Conservation (phyloP, 2,888 invertebrate genomes). For the Apamea monoglypha region DNA sequence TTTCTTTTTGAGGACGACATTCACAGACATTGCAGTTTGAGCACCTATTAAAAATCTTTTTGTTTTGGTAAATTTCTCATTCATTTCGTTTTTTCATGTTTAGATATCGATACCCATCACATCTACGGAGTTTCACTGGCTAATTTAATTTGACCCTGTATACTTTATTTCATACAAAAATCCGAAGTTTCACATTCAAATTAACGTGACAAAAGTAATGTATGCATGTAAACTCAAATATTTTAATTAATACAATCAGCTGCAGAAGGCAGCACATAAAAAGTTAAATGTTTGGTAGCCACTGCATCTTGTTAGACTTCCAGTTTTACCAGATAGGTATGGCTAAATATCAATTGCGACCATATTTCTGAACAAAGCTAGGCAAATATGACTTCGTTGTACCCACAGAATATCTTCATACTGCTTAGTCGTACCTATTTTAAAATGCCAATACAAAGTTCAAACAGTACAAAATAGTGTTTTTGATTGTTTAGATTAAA, state of each 20-base stretch:
- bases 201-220: too few relatives aligned
- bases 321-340: neutral
- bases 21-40: too few relatives aligned
- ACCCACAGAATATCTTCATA: neutral
- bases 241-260: neutral
- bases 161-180: neutral
- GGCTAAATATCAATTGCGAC: neutral
- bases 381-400: neutral
- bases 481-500: constrained; percentile 11
- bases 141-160: too few relatives aligned
- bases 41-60: too few relatives aligned
- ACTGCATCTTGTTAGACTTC: neutral
- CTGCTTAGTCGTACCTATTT: neutral
- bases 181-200: neutral
- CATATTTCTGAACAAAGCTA: constrained; percentile 6
- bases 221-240: neutral
- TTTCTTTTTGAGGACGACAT: too few relatives aligned
- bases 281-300: neutral
- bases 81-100: too few relatives aligned
- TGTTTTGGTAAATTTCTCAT: too few relatives aligned
- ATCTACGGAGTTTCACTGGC: too few relatives aligned
- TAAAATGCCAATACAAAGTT: neutral
- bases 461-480: neutral
- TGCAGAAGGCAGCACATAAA: neutral
- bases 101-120: too few relatives aligned